Evolutionary conservation across 2,113 vertebrate genomes (phyloP), one percentile per base, ranked within the genome.

Genomic region (Pelecanoides urinatrix): DNA sequence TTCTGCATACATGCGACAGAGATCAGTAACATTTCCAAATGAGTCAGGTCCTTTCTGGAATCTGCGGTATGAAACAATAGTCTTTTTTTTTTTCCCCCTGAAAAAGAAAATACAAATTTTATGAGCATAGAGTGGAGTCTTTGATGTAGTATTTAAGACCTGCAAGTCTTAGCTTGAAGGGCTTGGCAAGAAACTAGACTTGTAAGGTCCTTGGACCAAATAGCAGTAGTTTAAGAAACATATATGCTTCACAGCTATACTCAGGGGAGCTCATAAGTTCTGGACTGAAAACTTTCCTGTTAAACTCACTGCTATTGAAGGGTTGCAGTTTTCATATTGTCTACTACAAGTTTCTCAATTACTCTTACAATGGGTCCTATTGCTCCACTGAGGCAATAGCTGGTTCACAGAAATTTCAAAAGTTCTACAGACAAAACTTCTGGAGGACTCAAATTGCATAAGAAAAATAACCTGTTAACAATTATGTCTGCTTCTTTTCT

Each of bases 201-300:
- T 85, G 27, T 66, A 92, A 90, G 26, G 14, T 73, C 17, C 34
- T 92, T 94, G 38, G 30, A 80, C 20, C 49, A 92, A 85, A 91
- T 6, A 87, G 18, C 14, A 56, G 23, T 61, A 36, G 36, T 87
- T 89, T 59, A 67, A 91, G 73, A 91, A 91, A 78, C 30, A 44
- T 67, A n/a, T 18, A 65, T 58, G 30, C 36, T 75, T 89, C 76
- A 65, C 25, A 40, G n/a, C 10, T 84, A 10, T 81, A 32, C 44
- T 63, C 56, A 77, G 25, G 29, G 27, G 38, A 90, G 7, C 44
- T 85, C 61, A 14, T 74, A 74, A 81, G 3, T 80, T 74, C 23
- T 84, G 30, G 50, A 59, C 34, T 89, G 52, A 53, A 92, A 92
- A 78, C 36, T 87, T 65, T 71, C 16, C 23, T 67, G 6, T 84